Conservation (phyloP, 2,888 invertebrate genomes). For the Macrophya annulata region DNA sequence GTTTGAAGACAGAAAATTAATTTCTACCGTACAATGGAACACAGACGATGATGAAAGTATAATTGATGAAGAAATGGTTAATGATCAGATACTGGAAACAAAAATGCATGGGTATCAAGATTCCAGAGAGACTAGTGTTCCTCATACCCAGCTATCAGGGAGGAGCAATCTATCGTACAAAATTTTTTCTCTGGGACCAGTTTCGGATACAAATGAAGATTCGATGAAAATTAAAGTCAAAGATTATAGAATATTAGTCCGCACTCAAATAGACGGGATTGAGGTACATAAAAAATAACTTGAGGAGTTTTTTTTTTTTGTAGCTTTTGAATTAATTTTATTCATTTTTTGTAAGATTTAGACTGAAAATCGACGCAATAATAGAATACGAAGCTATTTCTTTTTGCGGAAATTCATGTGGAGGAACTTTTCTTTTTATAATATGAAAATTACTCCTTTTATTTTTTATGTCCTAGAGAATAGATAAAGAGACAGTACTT, state of each 20-base stretch:
- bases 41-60: background rate
- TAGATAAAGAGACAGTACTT: conserved; percentile 55
- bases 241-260: conserved; percentile 68
- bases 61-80: background rate
- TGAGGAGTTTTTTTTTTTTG: background rate
- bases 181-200: conserved; percentile 66
- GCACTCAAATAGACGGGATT: conserved; percentile 68
- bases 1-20: background rate
- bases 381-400: background rate
- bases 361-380: background rate
- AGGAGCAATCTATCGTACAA: conserved; percentile 65
- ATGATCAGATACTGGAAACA: background rate
- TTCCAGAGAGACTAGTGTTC: background rate
- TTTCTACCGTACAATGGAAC: background rate
- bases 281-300: conserved; percentile 62
- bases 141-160: background rate
- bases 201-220: conserved; percentile 63
- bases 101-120: conserved; percentile 8
- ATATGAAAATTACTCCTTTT: background rate
- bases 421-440: background rate
- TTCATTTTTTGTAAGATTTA: background rate
- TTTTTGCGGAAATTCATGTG: background rate
- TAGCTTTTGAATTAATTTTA: background rate
- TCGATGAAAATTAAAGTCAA: conserved; percentile 65
- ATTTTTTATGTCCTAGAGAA: conserved; percentile 63